These are phyloP conservation scores for Zophobas morio DNA, from an alignment of 1,140 invertebrate species.

Conservation along the genomic window DNA sequence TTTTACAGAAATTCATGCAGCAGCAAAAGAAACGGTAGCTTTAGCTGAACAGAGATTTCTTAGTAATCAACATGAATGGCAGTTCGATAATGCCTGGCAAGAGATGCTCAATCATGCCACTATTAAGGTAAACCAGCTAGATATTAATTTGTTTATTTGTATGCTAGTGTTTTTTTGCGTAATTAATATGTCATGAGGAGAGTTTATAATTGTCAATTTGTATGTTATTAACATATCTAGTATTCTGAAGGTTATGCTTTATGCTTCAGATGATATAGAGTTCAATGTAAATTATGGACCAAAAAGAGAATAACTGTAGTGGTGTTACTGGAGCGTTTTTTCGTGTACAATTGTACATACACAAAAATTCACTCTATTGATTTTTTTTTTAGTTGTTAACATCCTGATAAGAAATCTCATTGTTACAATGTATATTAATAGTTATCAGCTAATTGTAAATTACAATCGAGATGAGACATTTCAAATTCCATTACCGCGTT, in stretches of 20 bases:
- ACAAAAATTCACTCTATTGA: background rate
- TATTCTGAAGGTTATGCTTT: conserved; percentile 26
- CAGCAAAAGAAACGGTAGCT: conserved; percentile 96
- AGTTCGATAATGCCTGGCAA: conserved; percentile 96
- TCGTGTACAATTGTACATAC: background rate
- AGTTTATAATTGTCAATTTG: background rate
- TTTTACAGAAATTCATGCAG: conserved; percentile 83
- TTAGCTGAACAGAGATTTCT: conserved; percentile 91
- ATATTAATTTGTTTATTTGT: too few relatives aligned
- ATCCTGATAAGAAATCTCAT: too few relatives aligned
- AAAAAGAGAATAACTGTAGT: conserved; percentile 16
- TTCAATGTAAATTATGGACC: conserved; percentile 9
- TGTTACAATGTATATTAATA: too few relatives aligned
- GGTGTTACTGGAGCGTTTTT: background rate
- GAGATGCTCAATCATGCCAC: conserved; percentile 98
- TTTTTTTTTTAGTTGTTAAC: too few relatives aligned
- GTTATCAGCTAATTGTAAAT: too few relatives aligned
- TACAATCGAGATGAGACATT: background rate
- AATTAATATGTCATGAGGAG: too few relatives aligned
- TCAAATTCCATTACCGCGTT: background rate
- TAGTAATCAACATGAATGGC: conserved; percentile 84
- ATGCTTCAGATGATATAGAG: conserved; percentile 14
- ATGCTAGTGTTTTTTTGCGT: too few relatives aligned
- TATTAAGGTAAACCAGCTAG: conserved; percentile 77
- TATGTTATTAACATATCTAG: background rate